These are phyloP conservation scores for Malacosoma neustria DNA, from an alignment of 2,888 invertebrate species.

Conservation along the genomic window DNA sequence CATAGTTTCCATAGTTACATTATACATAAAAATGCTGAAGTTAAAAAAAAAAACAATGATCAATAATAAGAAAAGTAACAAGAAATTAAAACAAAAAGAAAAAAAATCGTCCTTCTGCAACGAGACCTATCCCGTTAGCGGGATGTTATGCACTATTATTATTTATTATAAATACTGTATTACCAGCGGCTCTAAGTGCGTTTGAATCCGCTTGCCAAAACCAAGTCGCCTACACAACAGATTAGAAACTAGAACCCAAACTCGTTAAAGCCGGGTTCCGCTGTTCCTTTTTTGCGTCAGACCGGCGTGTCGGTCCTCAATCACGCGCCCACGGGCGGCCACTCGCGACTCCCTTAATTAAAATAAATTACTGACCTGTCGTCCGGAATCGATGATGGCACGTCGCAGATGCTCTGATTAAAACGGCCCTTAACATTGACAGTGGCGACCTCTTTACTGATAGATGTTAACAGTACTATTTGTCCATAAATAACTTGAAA, in stretches of 20 bases:
- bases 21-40: too few species aligned
- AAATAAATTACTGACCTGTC: slow-evolving; percentile 23
- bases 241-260: background rate
- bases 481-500: too few species aligned
- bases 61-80: too few species aligned
- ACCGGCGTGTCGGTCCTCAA: slow-evolving; percentile 26
- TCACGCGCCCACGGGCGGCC: slow-evolving; percentile 31
- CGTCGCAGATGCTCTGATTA: slow-evolving; percentile 9
- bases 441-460: slow-evolving; percentile 1
- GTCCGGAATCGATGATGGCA: slow-evolving; percentile 10
- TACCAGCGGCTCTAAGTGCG: too few species aligned
- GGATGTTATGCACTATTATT: too few species aligned
- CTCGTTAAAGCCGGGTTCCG: slow-evolving; percentile 23
- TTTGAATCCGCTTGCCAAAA: background rate
- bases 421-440: slow-evolving; percentile 5
- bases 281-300: slow-evolving; percentile 25
- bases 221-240: background rate
- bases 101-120: too few species aligned
- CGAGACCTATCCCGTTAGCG: too few species aligned
- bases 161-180: too few species aligned
- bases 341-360: slow-evolving; percentile 20
- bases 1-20: too few species aligned
- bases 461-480: slow-evolving; percentile 9
- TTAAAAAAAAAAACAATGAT: too few species aligned
- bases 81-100: too few species aligned